A percentile compares a stretch with the other conserved stretches of the same genome.
Evolutionary conservation across 2,113 vertebrate genomes (phyloP).

Genomic region (Chaenogobius annularis): DNA sequence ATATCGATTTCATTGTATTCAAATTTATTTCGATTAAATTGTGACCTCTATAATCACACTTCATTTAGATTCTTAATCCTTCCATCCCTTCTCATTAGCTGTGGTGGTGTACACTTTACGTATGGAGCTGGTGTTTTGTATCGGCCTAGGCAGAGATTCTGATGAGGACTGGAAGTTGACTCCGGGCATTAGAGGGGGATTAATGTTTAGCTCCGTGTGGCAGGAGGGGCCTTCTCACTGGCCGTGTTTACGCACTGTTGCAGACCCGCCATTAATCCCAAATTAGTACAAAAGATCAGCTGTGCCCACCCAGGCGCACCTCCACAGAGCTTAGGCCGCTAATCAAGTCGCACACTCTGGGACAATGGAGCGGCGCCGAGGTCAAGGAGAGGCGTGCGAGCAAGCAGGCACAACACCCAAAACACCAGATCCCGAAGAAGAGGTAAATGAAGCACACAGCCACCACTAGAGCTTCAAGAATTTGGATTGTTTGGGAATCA

Average conservation of each 20-base stretch:
- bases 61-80: neutral
- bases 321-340: slow-evolving; percentile 84
- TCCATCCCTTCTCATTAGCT: slow-evolving; percentile 56
- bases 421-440: neutral
- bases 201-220: slow-evolving; percentile 98
- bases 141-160: slow-evolving; percentile 96
- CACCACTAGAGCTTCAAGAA: neutral
- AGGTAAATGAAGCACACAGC: neutral
- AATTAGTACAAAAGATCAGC: slow-evolving; percentile 99
- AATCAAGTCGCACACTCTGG: slow-evolving; percentile 87
- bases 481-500: neutral
- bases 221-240: slow-evolving; percentile 86
- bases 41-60: neutral
- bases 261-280: slow-evolving; percentile 98
- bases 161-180: slow-evolving; percentile 99
- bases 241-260: slow-evolving; percentile 93
- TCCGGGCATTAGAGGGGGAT: slow-evolving; percentile 99
- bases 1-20: too few species aligned
- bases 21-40: neutral
- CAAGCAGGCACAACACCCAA: neutral
- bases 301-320: slow-evolving; percentile 85
- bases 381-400: slow-evolving; percentile 27
- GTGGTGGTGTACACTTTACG: slow-evolving; percentile 85
- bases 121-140: slow-evolving; percentile 87
- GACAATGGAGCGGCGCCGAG: slow-evolving; percentile 74